phyloP scores from a whole-genome alignment of 2,888 invertebrate genomes.

The Pristionchus arcanus region DNA sequence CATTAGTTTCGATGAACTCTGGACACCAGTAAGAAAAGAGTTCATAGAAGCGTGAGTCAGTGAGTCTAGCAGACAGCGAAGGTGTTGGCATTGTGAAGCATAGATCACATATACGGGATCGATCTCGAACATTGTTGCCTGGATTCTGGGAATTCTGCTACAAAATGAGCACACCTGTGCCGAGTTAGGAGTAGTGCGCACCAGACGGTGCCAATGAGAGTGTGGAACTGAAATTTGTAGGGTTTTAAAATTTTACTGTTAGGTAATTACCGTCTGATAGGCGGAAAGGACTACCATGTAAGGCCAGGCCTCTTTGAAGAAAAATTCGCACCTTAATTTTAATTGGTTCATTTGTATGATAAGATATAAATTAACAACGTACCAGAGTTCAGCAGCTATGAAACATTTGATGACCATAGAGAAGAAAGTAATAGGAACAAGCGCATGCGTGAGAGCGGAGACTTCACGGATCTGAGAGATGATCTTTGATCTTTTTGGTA shows the following conservation, averaged over 20 bases:
- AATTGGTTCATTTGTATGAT: too few relatives aligned
- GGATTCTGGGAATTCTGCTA: not conserved
- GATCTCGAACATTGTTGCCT: not conserved
- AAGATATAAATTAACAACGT: not conserved
- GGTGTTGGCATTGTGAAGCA: not conserved
- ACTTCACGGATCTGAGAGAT: slow-evolving; percentile 36
- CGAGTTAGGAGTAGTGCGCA: not conserved
- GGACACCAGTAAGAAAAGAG: not conserved
- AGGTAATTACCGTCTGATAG: not conserved
- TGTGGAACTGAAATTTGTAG: not conserved
- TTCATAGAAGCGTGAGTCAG: not conserved
- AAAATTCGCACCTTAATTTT: not conserved
- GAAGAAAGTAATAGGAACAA: slow-evolving; percentile 27
- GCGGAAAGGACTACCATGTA: not conserved
- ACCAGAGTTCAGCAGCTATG: not conserved
- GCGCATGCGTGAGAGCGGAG: slow-evolving; percentile 18
- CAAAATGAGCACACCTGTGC: not conserved
- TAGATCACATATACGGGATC: not conserved
- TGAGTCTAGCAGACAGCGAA: not conserved
- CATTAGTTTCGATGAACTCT: not conserved
- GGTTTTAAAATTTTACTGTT: not conserved
- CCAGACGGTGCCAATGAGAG: not conserved
- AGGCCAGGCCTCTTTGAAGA: not conserved
- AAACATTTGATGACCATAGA: not conserved
- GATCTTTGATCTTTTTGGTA: not conserved